These are phyloP conservation scores for Cordylochernes scorpioides DNA, from an alignment of 2,888 invertebrate species.

Conservation along the genomic window DNA sequence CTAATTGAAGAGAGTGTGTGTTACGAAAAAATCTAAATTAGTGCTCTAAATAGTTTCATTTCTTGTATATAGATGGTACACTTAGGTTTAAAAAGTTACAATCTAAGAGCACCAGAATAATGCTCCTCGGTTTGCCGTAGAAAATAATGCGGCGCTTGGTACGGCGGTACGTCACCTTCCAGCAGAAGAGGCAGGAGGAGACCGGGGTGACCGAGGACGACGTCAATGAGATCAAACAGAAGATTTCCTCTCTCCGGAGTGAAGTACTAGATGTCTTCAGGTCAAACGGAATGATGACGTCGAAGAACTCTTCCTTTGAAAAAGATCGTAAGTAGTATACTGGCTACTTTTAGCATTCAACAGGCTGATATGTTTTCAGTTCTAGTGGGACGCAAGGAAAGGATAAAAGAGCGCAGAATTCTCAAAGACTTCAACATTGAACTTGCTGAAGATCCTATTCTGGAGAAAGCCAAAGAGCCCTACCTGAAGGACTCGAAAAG, in stretches of 20 bases:
- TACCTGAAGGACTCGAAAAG: too few relatives aligned
- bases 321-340: constrained; percentile 5
- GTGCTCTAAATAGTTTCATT: too few relatives aligned
- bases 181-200: constrained; percentile 75
- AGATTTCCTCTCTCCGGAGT: constrained; percentile 88
- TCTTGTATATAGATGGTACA: too few relatives aligned
- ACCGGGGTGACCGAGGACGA: constrained; percentile 96
- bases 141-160: constrained; percentile 85
- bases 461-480: constrained; percentile 4
- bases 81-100: too few relatives aligned
- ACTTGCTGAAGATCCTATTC: constrained; percentile 30
- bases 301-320: constrained; percentile 3
- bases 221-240: constrained; percentile 95
- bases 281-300: constrained; percentile 79
- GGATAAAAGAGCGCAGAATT: constrained; percentile 56
- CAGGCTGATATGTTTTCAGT: constrained; percentile 24
- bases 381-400: constrained; percentile 42
- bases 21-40: too few relatives aligned
- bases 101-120: too few relatives aligned
- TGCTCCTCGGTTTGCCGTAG: too few relatives aligned
- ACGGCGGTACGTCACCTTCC: constrained; percentile 77
- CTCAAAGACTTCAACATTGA: constrained; percentile 69
- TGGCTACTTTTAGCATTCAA: background rate
- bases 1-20: too few relatives aligned
- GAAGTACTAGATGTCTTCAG: constrained; percentile 85